Base-by-base conservation (phyloP, 1,140 invertebrate genomes). In the Ephestia elutella region DNA sequence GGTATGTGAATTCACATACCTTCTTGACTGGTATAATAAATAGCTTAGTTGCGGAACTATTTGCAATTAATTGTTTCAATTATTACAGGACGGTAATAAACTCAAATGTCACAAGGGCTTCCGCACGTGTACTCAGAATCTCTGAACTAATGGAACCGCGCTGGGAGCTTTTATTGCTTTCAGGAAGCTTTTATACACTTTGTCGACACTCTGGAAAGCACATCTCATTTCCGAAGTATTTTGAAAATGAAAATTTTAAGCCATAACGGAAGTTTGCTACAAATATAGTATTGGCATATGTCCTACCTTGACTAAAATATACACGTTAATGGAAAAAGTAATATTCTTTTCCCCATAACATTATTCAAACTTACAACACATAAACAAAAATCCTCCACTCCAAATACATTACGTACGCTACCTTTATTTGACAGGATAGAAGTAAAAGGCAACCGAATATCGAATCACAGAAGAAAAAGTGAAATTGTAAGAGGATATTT, bases 111-210 rank as follows among this genome's bases (percentile, higher is more conserved):
- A 44, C 5, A 15, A 44, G 38, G 38, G 13, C 38, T 44, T n/a
- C n/a, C 13, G 51, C n/a, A 25, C 25, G 35, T 7, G 32, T 32
- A 38, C 35, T 55, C 11, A 44, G 28, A 20, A 20, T 44, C 17
- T 19, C 30, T 8, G 25, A 49, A 56, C 55, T 49, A 56, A 56
- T 56, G 55, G 44, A 56, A 48, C 18, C 38, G 13, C 38, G 32
- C 2, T 35, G 32, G 17, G 17, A 35, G 32, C 54, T 55, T 15
- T 61, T 50, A 59, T 49, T 50, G 65, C 57, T 62, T 66, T 60
- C 30, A 66, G 60, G 56, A 59, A 59, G 65, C 60, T 66, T 63
- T 63, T 55, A 60, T 50, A 51, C 62, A 58, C 59, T 59, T 62
- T 44, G 11, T 11, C 7, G 11, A 32, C 11, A 32, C 30, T 32